Evolutionary conservation across 2,888 invertebrate genomes (phyloP).

Genomic region (Acholoe squamosa): DNA sequence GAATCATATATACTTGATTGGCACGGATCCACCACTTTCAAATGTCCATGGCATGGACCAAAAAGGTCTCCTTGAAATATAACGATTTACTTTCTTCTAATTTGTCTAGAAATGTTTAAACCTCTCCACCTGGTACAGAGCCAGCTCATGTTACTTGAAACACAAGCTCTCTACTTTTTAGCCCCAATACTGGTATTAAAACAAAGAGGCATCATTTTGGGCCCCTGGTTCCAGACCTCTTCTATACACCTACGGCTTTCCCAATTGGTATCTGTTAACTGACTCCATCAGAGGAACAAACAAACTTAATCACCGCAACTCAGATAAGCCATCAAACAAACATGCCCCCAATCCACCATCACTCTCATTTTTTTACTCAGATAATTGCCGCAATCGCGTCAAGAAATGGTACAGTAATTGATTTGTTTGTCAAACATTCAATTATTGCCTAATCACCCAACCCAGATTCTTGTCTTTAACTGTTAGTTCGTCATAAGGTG

Average conservation of each 20-base stretch:
- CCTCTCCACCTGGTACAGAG: no score
- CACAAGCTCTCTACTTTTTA: no score
- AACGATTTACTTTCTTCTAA: no score
- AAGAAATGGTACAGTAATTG: neutral
- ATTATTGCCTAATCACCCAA: neutral
- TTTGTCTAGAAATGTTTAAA: no score
- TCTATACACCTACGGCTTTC: slow-evolving; percentile 8
- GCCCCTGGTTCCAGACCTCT: neutral
- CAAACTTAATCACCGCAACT: neutral
- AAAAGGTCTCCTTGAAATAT: no score
- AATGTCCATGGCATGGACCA: no score
- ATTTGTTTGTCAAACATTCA: neutral
- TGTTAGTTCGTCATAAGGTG: neutral
- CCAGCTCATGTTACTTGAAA: no score
- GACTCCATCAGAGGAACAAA: neutral
- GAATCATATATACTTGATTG: no score
- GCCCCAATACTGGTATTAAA: no score
- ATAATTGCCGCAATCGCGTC: slow-evolving; percentile 16
- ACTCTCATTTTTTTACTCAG: neutral
- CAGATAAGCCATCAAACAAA: neutral
- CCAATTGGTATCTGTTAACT: neutral
- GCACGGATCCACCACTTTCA: no score
- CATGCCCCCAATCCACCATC: neutral
- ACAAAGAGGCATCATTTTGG: neutral
- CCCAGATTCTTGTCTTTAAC: neutral